A percentile compares a stretch with the other conserved stretches of the same genome.
phyloP scores from a whole-genome alignment of 2,888 invertebrate species.

The Iselma pallidipennis region DNA sequence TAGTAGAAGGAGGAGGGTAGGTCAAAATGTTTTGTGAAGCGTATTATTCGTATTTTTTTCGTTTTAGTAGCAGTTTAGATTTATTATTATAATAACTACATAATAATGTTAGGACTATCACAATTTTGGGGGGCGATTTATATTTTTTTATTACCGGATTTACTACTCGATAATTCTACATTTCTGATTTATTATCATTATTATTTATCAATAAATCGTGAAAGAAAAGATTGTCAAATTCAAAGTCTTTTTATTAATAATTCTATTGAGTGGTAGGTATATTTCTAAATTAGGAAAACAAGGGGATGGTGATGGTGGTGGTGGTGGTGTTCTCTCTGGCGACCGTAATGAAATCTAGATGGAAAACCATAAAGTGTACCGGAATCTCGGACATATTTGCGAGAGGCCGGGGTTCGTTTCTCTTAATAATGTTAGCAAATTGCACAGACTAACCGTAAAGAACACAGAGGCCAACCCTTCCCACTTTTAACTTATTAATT shows the following conservation, averaged over 20 bases:
- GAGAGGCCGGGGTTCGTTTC: conserved; percentile 47
- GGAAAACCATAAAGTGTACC: conserved; percentile 46
- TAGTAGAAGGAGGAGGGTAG: conserved; percentile 30
- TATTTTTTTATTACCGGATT: conserved; percentile 39
- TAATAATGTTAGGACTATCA: conserved; percentile 45
- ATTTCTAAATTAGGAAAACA: too few relatives aligned
- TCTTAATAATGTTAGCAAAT: conserved; percentile 57
- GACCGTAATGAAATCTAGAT: conserved; percentile 27
- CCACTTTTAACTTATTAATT: conserved; percentile 57
- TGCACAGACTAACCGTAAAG: conserved; percentile 55
- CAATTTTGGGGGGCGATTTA: conserved; percentile 43
- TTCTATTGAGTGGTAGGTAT: too few relatives aligned
- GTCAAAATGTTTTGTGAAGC: conserved; percentile 45
- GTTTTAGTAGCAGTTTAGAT: conserved; percentile 39
- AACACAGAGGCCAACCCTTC: conserved; percentile 50
- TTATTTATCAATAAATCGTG: not conserved
- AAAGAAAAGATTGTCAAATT: too few relatives aligned
- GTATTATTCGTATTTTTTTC: conserved; percentile 43
- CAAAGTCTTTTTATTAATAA: not conserved
- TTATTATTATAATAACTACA: conserved; percentile 52
- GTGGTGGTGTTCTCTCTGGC: too few relatives aligned
- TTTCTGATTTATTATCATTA: not conserved
- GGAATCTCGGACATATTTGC: conserved; percentile 55
- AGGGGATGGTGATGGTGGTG: not conserved
- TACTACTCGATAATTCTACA: conserved; percentile 4